Percentiles rank a stretch among this genome's conserved stretches.
Conservation (phyloP, 2,113 vertebrate genomes). For the Candoia aspera region DNA sequence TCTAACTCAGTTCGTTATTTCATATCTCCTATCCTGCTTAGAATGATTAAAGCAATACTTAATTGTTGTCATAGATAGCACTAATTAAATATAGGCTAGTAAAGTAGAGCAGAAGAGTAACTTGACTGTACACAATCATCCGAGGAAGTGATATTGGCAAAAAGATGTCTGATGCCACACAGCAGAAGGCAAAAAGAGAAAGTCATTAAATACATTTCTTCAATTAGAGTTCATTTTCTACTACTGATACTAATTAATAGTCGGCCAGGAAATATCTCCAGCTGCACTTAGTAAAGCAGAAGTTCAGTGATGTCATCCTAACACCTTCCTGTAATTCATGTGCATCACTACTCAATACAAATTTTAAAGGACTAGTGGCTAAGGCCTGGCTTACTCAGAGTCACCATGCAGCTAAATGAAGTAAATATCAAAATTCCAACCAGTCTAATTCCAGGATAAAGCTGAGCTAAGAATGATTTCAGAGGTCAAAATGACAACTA, state of each 20-base stretch:
- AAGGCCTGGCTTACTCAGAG: constrained; percentile 29
- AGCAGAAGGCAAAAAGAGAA: background rate
- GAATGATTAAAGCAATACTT: background rate
- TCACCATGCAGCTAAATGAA: constrained; percentile 19
- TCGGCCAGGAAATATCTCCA: background rate
- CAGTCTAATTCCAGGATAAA: constrained; percentile 12
- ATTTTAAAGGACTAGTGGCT: constrained; percentile 57
- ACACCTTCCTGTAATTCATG: constrained; percentile 49
- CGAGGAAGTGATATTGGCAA: background rate
- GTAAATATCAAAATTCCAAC: constrained; percentile 38
- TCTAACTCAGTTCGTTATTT: background rate
- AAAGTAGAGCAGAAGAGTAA: background rate
- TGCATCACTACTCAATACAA: constrained; percentile 38
- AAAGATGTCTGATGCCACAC: background rate
- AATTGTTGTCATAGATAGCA: background rate
- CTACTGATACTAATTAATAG: background rate
- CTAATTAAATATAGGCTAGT: background rate
- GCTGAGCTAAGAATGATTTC: background rate
- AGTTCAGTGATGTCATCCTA: background rate
- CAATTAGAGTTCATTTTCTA: background rate
- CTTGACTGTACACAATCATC: background rate
- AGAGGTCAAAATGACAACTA: background rate
- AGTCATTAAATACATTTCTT: constrained; percentile 53
- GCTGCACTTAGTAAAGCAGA: constrained; percentile 31
- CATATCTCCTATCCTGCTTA: background rate